These are phyloP conservation scores for Poeciliopsis prolifica DNA, from an alignment of 2,113 vertebrate species.

Conservation along the genomic window DNA sequence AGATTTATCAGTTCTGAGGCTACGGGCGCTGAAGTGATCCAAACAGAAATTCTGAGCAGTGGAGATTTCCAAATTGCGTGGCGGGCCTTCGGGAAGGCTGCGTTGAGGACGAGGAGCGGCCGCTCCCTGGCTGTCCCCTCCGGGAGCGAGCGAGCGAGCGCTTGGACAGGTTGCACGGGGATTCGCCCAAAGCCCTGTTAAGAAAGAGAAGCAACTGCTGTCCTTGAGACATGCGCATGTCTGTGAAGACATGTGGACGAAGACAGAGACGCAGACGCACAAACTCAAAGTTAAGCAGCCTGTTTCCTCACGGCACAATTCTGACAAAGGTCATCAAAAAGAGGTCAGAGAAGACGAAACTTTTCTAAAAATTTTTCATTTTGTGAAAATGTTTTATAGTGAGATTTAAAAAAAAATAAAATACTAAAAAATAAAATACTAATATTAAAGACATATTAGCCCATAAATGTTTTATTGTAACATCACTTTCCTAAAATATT, in stretches of 20 bases:
- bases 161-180: constrained; percentile 53
- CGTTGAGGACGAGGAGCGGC: constrained; percentile 28
- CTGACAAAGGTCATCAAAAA: constrained; percentile 17
- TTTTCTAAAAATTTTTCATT: constrained; percentile 2
- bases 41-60: constrained; percentile 28
- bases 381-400: background rate
- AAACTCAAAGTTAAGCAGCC: constrained; percentile 13
- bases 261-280: constrained; percentile 7
- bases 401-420: background rate
- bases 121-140: constrained; percentile 44
- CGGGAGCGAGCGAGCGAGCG: constrained; percentile 29
- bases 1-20: constrained; percentile 15
- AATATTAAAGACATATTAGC: too few species aligned
- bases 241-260: constrained; percentile 37
- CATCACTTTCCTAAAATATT: too few species aligned
- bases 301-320: constrained; percentile 35
- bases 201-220: constrained; percentile 65
- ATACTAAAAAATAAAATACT: too few species aligned
- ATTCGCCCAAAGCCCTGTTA: constrained; percentile 49
- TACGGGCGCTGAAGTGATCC: constrained; percentile 42
- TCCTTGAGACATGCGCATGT: constrained; percentile 58
- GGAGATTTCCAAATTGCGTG: constrained; percentile 33
- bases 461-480: too few species aligned
- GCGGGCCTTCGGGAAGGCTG: constrained; percentile 51
- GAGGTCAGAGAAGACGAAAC: background rate